Evolutionary conservation across 2,888 invertebrate genomes (phyloP).

Genomic region (Andrena fulva): DNA sequence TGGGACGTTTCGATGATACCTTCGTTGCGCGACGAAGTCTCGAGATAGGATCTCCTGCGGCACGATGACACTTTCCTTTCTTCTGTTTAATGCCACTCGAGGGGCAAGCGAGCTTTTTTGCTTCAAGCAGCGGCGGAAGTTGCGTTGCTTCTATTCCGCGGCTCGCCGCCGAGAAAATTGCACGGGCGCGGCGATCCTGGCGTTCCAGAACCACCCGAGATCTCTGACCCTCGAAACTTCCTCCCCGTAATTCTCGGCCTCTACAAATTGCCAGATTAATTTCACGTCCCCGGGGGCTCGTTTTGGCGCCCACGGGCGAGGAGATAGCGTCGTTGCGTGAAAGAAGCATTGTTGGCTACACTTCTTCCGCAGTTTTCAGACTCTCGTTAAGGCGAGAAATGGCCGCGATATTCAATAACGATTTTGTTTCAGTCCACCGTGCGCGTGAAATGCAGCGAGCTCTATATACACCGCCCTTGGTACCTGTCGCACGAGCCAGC

Average conservation of each 20-base stretch:
- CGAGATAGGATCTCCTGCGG: too few species aligned
- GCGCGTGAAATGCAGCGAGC: not conserved
- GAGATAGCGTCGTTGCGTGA: constrained; percentile 35
- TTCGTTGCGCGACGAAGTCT: not conserved
- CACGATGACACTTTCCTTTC: not conserved
- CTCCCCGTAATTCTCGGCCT: constrained; percentile 37
- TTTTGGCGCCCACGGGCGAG: constrained; percentile 31
- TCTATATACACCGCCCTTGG: not conserved
- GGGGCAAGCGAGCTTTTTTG: not conserved
- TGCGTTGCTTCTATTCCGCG: not conserved
- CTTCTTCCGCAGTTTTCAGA: constrained; percentile 17
- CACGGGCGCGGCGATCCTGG: not conserved
- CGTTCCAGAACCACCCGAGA: constrained; percentile 3
- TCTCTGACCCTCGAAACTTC: constrained; percentile 35
- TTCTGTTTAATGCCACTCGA: not conserved
- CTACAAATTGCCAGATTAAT: constrained; percentile 59
- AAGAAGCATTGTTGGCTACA: constrained; percentile 24
- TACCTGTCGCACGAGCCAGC: not conserved
- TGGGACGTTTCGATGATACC: not conserved
- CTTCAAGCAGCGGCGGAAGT: not conserved
- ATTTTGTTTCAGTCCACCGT: not conserved
- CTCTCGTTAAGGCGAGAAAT: not conserved
- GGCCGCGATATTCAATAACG: not conserved
- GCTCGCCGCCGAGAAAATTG: not conserved
- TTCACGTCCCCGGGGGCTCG: constrained; percentile 34